Evolutionary conservation across 2,113 vertebrate genomes (phyloP).

Genomic region (Syngnathus typhle): DNA sequence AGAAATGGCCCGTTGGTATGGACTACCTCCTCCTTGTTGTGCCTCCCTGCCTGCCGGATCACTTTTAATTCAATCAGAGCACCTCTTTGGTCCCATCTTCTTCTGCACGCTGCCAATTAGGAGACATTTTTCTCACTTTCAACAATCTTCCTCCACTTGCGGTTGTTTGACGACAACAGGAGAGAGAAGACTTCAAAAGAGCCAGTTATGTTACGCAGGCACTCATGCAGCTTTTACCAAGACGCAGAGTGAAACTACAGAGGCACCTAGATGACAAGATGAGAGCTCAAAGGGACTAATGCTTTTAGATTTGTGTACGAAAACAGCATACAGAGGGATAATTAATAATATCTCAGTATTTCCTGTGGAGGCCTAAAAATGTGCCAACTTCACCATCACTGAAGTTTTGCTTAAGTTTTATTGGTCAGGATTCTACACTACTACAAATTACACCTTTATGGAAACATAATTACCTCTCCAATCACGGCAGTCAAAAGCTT

Average conservation of each 20-base stretch:
- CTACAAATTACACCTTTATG: too few species aligned
- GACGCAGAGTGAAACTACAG: slow-evolving; percentile 54
- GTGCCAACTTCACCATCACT: neutral
- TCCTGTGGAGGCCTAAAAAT: neutral
- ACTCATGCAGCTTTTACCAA: slow-evolving; percentile 15
- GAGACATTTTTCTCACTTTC: slow-evolving; percentile 43
- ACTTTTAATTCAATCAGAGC: slow-evolving; percentile 7
- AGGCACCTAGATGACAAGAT: slow-evolving; percentile 47
- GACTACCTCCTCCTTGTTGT: neutral
- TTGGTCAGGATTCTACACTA: too few species aligned
- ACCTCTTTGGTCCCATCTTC: slow-evolving; percentile 18
- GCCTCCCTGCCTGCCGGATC: neutral
- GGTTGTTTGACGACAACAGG: slow-evolving; percentile 49
- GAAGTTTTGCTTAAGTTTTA: too few species aligned
- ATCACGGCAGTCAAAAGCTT: too few species aligned
- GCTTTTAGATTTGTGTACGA: slow-evolving; percentile 21
- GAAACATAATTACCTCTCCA: too few species aligned
- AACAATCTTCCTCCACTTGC: slow-evolving; percentile 48
- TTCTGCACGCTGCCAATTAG: slow-evolving; percentile 50
- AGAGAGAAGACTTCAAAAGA: slow-evolving; percentile 55
- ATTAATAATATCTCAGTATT: neutral
- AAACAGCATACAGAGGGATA: neutral
- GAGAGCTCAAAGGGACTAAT: slow-evolving; percentile 30
- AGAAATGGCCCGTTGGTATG: neutral
- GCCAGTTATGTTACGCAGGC: slow-evolving; percentile 39